Conservation (phyloP, 2,797 vertebrate species). For the Notoglanidium macrostoma region DNA sequence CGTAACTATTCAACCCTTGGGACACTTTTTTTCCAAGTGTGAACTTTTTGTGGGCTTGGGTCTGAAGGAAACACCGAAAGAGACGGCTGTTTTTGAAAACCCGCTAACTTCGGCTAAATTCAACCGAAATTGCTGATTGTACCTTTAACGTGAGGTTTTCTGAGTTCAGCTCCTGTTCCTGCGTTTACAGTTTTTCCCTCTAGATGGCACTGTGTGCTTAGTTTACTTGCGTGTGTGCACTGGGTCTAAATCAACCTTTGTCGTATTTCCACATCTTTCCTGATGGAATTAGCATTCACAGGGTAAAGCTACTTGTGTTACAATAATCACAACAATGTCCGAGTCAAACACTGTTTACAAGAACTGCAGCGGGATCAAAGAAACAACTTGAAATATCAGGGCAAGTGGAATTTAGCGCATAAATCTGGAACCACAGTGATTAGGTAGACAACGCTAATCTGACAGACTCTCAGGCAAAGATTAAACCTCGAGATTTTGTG, state of each 20-base stretch:
- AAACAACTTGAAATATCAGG: neutral
- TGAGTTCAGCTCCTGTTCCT: neutral
- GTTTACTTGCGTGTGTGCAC: neutral
- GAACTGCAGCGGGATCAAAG: neutral
- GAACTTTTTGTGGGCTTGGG: neutral
- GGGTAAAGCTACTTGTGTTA: neutral
- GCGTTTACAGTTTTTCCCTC: conserved; percentile 50
- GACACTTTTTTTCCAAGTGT: neutral
- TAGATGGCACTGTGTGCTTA: conserved; percentile 55
- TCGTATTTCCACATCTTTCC: neutral
- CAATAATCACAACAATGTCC: neutral
- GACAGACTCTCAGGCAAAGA: neutral
- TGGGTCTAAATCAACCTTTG: neutral
- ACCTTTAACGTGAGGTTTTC: neutral
- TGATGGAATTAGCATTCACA: neutral
- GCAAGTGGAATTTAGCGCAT: neutral
- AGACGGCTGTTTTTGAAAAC: neutral
- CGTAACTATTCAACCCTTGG: neutral
- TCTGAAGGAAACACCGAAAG: neutral
- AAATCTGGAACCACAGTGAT: neutral
- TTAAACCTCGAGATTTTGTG: neutral
- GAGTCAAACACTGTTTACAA: neutral
- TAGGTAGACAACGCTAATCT: neutral
- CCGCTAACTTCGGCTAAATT: neutral
- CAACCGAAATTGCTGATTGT: neutral